Percentiles rank a stretch among this genome's conserved stretches.
phyloP scores from a whole-genome alignment of 2,113 vertebrate species.

The Pelodiscus sinensis region DNA sequence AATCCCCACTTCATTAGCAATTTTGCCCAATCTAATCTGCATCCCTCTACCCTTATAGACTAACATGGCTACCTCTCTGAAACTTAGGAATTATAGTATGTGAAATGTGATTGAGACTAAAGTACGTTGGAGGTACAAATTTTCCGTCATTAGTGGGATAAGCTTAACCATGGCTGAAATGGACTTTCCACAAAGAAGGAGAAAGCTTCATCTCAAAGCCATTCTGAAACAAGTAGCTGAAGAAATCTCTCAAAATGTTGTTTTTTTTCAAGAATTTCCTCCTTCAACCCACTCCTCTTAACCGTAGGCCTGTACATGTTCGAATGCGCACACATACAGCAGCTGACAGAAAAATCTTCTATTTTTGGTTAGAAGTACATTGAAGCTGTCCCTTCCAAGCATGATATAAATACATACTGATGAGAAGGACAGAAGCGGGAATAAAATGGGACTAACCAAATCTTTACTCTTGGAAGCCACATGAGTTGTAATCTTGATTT shows the following conservation, averaged over 20 bases:
- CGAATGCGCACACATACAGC: accelerated
- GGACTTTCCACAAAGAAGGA: neutral
- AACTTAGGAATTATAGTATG: neutral
- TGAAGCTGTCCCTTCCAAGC: neutral
- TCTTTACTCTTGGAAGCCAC: neutral
- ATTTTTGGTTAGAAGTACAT: neutral
- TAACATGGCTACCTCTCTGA: too few species aligned
- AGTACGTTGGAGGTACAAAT: accelerated
- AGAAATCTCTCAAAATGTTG: neutral
- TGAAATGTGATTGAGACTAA: neutral
- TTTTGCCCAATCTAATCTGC: too few species aligned
- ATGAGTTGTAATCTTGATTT: accelerated
- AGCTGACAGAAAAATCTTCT: neutral
- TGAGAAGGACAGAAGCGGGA: neutral
- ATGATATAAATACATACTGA: neutral
- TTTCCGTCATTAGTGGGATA: neutral
- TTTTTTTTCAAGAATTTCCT: neutral
- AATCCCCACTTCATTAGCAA: too few species aligned
- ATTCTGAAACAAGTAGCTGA: neutral
- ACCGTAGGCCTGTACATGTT: accelerated
- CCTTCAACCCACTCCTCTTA: neutral
- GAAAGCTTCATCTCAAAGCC: neutral
- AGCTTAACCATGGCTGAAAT: neutral
- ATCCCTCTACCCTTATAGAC: too few species aligned
- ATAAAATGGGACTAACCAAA: neutral